Conservation (phyloP, 2,888 invertebrate genomes). For the Branchellion lobata region DNA sequence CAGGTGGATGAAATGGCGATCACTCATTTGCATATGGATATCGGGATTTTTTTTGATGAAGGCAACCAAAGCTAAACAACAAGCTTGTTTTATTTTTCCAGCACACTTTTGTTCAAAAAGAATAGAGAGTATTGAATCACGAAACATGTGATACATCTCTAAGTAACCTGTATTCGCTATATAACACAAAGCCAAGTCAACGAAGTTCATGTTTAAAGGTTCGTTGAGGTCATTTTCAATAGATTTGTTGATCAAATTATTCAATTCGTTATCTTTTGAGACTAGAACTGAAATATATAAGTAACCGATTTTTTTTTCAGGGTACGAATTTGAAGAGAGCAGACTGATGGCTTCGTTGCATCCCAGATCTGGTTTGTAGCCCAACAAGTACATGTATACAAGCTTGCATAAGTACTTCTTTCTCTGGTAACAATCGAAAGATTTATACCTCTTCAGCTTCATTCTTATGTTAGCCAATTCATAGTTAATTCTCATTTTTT, state of each 20-base stretch:
- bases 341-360: slow-evolving; percentile 99
- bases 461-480: slow-evolving; percentile 98
- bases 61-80: background rate
- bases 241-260: slow-evolving; percentile 96
- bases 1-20: background rate
- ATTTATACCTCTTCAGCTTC: slow-evolving; percentile 98
- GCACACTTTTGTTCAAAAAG: background rate
- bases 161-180: slow-evolving; percentile 99
- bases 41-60: background rate
- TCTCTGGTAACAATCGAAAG: slow-evolving; percentile 99
- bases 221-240: slow-evolving; percentile 92
- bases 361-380: slow-evolving; percentile 99
- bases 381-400: slow-evolving; percentile 95
- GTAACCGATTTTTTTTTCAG: slow-evolving; percentile 99
- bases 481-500: slow-evolving; percentile 98
- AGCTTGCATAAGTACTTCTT: slow-evolving; percentile 99
- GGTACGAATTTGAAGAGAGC: slow-evolving; percentile 98
- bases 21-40: background rate
- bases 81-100: background rate
- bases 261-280: slow-evolving; percentile 96
- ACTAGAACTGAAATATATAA: slow-evolving; percentile 99
- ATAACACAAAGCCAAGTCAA: slow-evolving; percentile 96
- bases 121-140: background rate
- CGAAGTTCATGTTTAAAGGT: slow-evolving; percentile 90
- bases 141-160: slow-evolving; percentile 81